Base-by-base conservation (phyloP, 2,888 invertebrate genomes). In the Physocephala rufipes region DNA sequence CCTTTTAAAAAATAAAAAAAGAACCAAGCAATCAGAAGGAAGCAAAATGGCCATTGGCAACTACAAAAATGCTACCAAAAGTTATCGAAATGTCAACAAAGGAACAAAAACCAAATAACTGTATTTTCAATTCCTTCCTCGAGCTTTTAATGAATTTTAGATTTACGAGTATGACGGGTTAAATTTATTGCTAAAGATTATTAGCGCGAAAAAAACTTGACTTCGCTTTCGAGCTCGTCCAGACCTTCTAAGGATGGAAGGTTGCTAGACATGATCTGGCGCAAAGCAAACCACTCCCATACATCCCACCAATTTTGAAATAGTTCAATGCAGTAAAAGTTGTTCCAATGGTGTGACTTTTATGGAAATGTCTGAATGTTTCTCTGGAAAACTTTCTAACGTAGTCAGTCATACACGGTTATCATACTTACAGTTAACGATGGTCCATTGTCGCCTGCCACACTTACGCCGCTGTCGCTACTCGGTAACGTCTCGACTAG, bases 391-490 rank as follows among this genome's bases (percentile, higher is more conserved):
- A 36, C 36, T 36, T 36, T 36, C 36, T 36, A 36, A n/a, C 9
- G 36, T 9, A 9, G 19, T 21, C 12, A 53, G 15, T 7, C 36
- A 4, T 9, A 36, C 36, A 36, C 36, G 36, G 5, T 36, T 36
- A 9, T 9, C 36, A 3, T 36, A 67, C 67, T 67, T 28, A 68
- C 68, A 61, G 62, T 47, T n/a, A 68, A 30, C 30, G 61, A 47
- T 12, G 24, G 47, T 26, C 59, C 67, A 59, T 30, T 45, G 62
- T 62, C 68, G 36, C 28, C 55, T 1, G 61, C 36, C 24, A 24
- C 30, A 64, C 70, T 66, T 36, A 49, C 63, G 64, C 70, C 67
- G 66, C 69, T 69, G 69, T 70, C 65, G 51, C 55, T 47, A 62
- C 62, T 67, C 53, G 59, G 63, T 47, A 62, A 45, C 67, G 69